Evolutionary conservation across 2,797 vertebrate species (phyloP).

Genomic region (Karalla daura): DNA sequence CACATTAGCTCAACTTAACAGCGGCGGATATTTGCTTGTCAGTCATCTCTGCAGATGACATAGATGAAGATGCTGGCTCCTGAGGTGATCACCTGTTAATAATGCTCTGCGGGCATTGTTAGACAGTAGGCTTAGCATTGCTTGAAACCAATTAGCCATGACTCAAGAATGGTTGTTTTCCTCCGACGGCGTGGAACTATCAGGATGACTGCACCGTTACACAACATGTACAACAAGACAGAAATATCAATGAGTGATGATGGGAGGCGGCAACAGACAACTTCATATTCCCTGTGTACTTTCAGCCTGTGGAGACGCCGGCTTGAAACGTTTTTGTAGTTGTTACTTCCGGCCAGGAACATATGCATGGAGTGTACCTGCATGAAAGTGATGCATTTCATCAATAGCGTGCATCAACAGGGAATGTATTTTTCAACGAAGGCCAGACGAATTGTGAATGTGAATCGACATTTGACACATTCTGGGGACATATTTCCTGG

Average conservation of each 20-base stretch:
- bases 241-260: not conserved
- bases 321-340: not conserved
- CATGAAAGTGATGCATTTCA: conserved; percentile 23
- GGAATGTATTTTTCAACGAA: conserved; percentile 28
- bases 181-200: not conserved
- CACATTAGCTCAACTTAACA: conserved; percentile 31
- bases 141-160: conserved; percentile 38
- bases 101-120: conserved; percentile 58
- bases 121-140: conserved; percentile 11
- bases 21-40: conserved; percentile 24
- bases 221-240: not conserved
- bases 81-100: conserved; percentile 52
- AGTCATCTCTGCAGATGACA: conserved; percentile 31
- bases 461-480: conserved; percentile 31
- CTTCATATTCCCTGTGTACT: not conserved
- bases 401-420: conserved; percentile 36
- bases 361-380: not conserved
- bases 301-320: conserved; percentile 17
- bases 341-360: not conserved
- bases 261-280: not conserved
- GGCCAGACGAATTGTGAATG: conserved; percentile 20
- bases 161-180: conserved; percentile 22
- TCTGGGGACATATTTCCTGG: conserved; percentile 22
- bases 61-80: conserved; percentile 31
- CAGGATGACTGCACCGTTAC: not conserved